Evolutionary conservation across 2,113 vertebrate species (phyloP), one percentile per base, ranked within the genome.

Genomic region (Heterochromis multidens): DNA sequence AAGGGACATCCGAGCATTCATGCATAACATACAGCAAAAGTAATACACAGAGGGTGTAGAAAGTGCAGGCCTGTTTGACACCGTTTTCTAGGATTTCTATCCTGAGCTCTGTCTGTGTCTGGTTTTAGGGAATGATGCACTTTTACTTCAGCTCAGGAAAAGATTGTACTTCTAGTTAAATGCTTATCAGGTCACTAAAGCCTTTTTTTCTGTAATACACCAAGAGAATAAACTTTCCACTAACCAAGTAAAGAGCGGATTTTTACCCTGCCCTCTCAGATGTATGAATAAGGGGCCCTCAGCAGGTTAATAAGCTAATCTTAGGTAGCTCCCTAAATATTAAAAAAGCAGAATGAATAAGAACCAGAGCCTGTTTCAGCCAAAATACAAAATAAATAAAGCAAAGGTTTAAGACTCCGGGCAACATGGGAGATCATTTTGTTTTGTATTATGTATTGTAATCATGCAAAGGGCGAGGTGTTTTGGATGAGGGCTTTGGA

Each of bases 401-500:
- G 46, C 43, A 74, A 31, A 52, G 13, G 43, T 74, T 74, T 52
- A 74, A 74, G 43, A 74, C 6, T 74, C 10, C 31, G 27, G 67
- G 67, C 67, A 52, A 74, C 67, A 74, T 74, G 67, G 27, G 6
- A n/a, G 17, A 74, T 74, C 4, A 21, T 74, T 52, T 74, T 74
- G 10, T 52, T 72, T 74, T 2, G 1, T 46, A 31, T 76, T 63
- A 61, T 70, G 37, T 65, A 46, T 52, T 82, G 70, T 78, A 88
- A 65, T 80, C 79, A 79, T 80, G 43, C 62, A 80, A 84, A 77
- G 57, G 25, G 77, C 1, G 40, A 91, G 79, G 83, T 85, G 80
- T 91, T 92, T 84, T 86, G 80, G 77, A 82, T 74, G 13, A 60
- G 12, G 61, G 49, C n/a, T 84, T 57, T 82, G 49, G 33, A 77